Evolutionary conservation across 2,113 vertebrate species (phyloP).

Genomic region (Ramphastos sulfuratus): DNA sequence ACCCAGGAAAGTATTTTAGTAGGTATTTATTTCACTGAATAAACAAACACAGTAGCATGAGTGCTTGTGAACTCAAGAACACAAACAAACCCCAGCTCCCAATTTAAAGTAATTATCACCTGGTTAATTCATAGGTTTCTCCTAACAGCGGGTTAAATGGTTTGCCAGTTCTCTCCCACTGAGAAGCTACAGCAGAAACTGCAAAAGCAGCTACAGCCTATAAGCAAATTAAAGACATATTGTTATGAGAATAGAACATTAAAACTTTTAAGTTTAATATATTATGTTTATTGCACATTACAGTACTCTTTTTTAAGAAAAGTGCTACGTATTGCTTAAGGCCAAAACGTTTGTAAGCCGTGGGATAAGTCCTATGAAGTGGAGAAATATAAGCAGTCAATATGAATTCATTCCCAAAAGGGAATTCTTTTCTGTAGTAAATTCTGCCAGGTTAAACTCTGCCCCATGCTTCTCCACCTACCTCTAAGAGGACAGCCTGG

Average conservation of each 20-base stretch:
- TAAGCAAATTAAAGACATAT: not conserved
- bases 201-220: constrained; percentile 94
- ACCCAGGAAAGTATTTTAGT: not conserved
- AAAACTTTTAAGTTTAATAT: not conserved
- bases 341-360: not conserved
- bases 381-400: not conserved
- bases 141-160: constrained; percentile 96
- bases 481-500: not conserved
- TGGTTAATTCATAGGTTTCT: constrained; percentile 92
- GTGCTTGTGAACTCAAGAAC: not conserved
- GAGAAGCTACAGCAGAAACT: constrained; percentile 94
- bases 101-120: constrained; percentile 72
- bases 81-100: not conserved
- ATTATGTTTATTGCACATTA: not conserved
- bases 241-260: not conserved
- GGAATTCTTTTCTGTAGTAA: not conserved
- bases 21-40: not conserved
- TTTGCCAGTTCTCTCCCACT: constrained; percentile 98
- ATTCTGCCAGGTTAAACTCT: not conserved
- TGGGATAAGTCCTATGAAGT: not conserved
- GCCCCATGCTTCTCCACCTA: not conserved
- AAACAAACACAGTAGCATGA: not conserved
- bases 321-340: not conserved
- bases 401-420: not conserved
- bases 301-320: not conserved